phyloP scores from a whole-genome alignment of 1,140 invertebrate genomes.

The Atta texana region DNA sequence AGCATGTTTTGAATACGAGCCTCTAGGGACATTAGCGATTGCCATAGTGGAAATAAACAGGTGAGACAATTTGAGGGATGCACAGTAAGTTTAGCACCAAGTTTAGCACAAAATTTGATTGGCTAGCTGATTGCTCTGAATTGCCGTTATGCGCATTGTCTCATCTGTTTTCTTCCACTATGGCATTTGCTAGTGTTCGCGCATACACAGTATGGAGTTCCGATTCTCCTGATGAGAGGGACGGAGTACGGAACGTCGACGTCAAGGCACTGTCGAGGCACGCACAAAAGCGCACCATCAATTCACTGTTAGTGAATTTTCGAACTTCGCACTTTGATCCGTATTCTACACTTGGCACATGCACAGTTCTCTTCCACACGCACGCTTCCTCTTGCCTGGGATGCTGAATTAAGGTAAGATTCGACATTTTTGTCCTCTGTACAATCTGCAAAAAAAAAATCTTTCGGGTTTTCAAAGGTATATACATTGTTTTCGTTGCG shows the following conservation, averaged over 20 bases:
- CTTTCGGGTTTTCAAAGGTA: neutral
- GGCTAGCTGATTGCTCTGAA: too few species aligned
- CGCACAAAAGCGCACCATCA: neutral
- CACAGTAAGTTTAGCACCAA: too few species aligned
- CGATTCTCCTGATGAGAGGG: neutral
- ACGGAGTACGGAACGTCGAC: neutral
- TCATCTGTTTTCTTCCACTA: too few species aligned
- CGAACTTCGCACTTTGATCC: constrained; percentile 44
- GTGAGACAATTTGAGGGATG: too few species aligned
- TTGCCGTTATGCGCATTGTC: too few species aligned
- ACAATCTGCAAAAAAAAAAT: neutral
- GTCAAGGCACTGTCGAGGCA: neutral
- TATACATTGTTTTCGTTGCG: neutral
- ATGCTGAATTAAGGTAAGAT: constrained; percentile 21
- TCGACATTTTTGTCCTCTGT: neutral
- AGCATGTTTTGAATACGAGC: too few species aligned
- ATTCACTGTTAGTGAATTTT: constrained; percentile 21
- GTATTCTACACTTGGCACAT: neutral
- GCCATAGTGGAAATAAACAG: too few species aligned
- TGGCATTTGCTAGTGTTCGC: neutral
- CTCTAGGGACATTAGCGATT: too few species aligned
- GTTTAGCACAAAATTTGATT: too few species aligned
- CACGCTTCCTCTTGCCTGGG: neutral
- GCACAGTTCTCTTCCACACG: neutral
- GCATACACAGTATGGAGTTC: constrained; percentile 1